Conservation (phyloP, 2,797 vertebrate species). For the Pachyuromys duprasi region DNA sequence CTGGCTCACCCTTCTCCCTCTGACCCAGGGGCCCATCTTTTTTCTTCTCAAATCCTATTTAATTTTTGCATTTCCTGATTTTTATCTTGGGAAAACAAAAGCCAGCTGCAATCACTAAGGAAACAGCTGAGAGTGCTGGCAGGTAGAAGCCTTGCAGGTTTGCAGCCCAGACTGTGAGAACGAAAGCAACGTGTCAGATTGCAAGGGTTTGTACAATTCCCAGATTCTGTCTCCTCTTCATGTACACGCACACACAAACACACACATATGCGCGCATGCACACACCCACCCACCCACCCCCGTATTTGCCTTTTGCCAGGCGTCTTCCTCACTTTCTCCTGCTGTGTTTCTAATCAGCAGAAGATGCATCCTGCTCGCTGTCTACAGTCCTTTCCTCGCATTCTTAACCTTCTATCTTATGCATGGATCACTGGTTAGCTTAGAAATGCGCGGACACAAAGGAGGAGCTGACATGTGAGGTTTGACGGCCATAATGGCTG, state of each 20-base stretch:
- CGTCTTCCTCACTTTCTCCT: constrained; percentile 90
- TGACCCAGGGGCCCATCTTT: constrained; percentile 71
- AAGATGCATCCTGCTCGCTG: constrained; percentile 96
- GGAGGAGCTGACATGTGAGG: constrained; percentile 97
- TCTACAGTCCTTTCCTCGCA: constrained; percentile 94
- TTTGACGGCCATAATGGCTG: constrained; percentile 99
- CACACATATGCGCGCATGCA: accelerated
- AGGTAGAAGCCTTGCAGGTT: constrained; percentile 83
- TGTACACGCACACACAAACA: neutral
- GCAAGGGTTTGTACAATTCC: constrained; percentile 77
- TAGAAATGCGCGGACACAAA: constrained; percentile 98
- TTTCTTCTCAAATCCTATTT: constrained; percentile 78
- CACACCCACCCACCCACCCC: neutral
- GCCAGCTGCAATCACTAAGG: constrained; percentile 85
- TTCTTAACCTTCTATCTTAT: constrained; percentile 97
- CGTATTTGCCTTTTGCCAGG: constrained; percentile 74
- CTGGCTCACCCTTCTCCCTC: constrained; percentile 45
- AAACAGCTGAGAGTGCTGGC: constrained; percentile 82
- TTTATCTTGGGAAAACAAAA: constrained; percentile 88
- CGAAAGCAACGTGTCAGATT: constrained; percentile 78
- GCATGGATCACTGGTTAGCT: constrained; percentile 99
- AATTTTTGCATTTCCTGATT: constrained; percentile 89
- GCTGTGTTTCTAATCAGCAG: constrained; percentile 97
- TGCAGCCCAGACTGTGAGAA: constrained; percentile 82
- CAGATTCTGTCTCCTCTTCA: neutral